Evolutionary conservation across 2,888 invertebrate genomes (phyloP), one percentile per base, ranked within the genome.

Genomic region (Ceraclea dissimilis): DNA sequence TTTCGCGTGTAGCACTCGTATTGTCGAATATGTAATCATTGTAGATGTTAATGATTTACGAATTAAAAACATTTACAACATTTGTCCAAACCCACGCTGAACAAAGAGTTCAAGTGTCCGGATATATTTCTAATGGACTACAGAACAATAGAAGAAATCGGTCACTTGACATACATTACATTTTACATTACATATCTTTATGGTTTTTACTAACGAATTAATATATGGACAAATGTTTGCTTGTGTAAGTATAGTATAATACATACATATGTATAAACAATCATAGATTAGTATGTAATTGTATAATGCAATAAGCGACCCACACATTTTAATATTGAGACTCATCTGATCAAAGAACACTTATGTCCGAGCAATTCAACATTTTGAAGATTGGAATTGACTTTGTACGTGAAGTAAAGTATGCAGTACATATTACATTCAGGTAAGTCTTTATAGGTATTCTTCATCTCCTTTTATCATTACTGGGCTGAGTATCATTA

Each of bases 351-450:
- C 34, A 22, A 17, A 17, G 21, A 26, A 39, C 16, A 39, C 52
- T 33, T 46, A 39, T 16, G 52, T 52, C 39, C 52, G n/a, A 16
- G 51, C 54, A 58, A 58, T 54, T 34, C 54, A 47, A 54, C 58
- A 52, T 58, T 46, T 34, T 44, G 49, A 51, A 58, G 52, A 49
- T 54, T 52, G 54, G 54, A 44, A 58, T 52, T 51, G 58, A 58
- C 58, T 58, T 54, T 52, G 54, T 48, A 52, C 46, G 18, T 20
- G 46, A 8, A 39, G 39, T 26, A 26, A 4, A 13, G 49, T 19
- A 46, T 20, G 46, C 10, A 39, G 39, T 26, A 26, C 26, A 13
- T 13, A 18, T 18, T 18, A 8, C 19, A 18, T 19, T 46, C 46
- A 19, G 18, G 19, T 46, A 46, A 18, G 8, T 46, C 46, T 46